Percentiles rank a stretch among this genome's conserved stretches.
phyloP scores from a whole-genome alignment of 2,797 vertebrate species.

The Mormyrops boulengeri region DNA sequence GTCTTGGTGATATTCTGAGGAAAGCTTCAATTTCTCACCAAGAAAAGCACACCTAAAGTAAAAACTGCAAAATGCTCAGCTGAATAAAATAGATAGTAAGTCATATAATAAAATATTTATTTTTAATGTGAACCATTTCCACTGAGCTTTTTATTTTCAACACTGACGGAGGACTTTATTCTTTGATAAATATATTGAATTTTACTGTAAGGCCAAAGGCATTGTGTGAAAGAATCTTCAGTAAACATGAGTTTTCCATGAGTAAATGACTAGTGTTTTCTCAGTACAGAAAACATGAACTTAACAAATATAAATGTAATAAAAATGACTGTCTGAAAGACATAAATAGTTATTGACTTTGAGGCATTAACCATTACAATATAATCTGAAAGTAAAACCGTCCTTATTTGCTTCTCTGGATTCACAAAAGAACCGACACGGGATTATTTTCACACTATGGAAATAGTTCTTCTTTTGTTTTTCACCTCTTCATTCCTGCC shows the following conservation, averaged over 20 bases:
- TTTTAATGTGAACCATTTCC: background rate
- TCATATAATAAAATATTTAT: background rate
- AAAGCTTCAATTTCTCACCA: background rate
- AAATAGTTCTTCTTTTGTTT: background rate
- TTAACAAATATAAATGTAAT: background rate
- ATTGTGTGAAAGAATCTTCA: background rate
- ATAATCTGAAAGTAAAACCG: background rate
- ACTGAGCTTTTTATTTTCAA: background rate
- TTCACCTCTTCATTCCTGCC: background rate
- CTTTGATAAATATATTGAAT: constrained; percentile 6
- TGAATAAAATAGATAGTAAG: background rate
- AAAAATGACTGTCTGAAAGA: background rate
- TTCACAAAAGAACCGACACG: background rate
- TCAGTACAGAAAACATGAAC: background rate
- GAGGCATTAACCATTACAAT: background rate
- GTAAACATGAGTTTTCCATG: background rate
- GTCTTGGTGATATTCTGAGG: background rate
- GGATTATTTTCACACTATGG: background rate
- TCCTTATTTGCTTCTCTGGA: background rate
- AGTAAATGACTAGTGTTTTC: background rate
- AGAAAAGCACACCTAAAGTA: background rate
- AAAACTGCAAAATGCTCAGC: background rate
- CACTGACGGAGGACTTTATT: background rate
- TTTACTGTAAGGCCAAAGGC: background rate
- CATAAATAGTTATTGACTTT: background rate